phyloP scores from a whole-genome alignment of 1,140 invertebrate species.

The Galendromus occidentalis region DNA sequence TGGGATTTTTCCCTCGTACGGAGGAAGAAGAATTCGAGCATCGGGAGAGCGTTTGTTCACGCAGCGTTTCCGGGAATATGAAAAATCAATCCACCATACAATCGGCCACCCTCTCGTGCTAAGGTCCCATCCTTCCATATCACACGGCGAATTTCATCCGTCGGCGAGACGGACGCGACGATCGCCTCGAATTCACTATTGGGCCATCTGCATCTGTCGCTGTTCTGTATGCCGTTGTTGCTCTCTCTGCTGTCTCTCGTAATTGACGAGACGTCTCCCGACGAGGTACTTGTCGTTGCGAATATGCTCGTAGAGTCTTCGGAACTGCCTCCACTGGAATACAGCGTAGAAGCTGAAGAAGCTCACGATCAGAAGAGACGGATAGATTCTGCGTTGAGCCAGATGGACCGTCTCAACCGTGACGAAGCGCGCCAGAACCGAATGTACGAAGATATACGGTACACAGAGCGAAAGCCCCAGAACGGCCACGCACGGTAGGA shows the following conservation, averaged over 20 bases:
- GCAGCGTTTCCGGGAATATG: too few relatives aligned
- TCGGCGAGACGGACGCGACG: too few relatives aligned
- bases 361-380: conserved; percentile 47
- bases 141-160: too few relatives aligned
- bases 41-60: too few relatives aligned
- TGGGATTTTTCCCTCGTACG: too few relatives aligned
- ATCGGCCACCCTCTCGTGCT: too few relatives aligned
- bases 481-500: conserved; percentile 64
- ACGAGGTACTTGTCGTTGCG: conserved; percentile 98
- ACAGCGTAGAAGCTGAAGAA: conserved; percentile 34
- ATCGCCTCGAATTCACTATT: too few relatives aligned
- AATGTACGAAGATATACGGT: conserved; percentile 69
- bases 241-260: conserved; percentile 36
- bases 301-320: conserved; percentile 87
- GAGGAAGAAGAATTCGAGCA: too few relatives aligned
- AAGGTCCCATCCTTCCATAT: too few relatives aligned
- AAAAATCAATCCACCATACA: too few relatives aligned
- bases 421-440: conserved; percentile 53
- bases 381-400: conserved; percentile 72
- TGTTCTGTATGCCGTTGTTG: conserved; percentile 3
- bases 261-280: conserved; percentile 80
- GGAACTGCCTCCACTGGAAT: conserved; percentile 70
- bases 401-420: conserved; percentile 49
- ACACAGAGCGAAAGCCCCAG: conserved; percentile 67
- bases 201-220: not conserved